Base-by-base conservation (phyloP, 2,113 vertebrate species). In the Columbina picui region DNA sequence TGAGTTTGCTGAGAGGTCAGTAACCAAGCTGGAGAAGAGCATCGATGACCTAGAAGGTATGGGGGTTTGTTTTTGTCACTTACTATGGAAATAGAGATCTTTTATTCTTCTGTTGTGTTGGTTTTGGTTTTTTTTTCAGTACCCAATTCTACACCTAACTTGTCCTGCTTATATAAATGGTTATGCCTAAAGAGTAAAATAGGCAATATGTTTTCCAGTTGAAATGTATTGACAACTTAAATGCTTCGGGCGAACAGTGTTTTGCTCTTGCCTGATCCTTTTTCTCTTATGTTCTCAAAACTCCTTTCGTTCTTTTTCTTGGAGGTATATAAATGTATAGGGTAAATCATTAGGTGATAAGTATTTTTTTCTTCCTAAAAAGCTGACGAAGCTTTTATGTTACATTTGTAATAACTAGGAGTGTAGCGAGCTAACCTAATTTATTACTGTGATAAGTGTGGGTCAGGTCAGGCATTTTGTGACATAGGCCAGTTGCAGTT, bases 11-110 rank as follows among this genome's bases (percentile, higher is more conserved):
- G 99, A 99, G 98, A 99, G 99, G 97, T 99, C 99, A 95, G 99
- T 99, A 98, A 99, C 99, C 98, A 99, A 99, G 97, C 98, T 99
- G 98, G 99, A 99, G 98, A 99, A 99, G 98, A 99, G 99, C 98
- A 99, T 99, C 90, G 99, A 99, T 96, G 99, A 99, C 97, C 97
- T 99, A 98, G 99, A 99, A 99, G 99, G 99, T 99, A 99, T 71
- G 99, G 10, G 45, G 84, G 36, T 68, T 91, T 69, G 5, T 79
- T 93, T 73, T 83, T 88, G 22, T 60, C 53, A 3, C n/a, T 75
- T 91, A 8, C 5, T 41, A 2, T 63, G 64, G 55, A 79, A 70
- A 56, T 60, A 56, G 3, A 16, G 7, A 7, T 68, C 20, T 57
- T 21, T n/a, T 67, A 36, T 8, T 47, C 34, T 94, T 43, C 26